Evolutionary conservation across 2,797 vertebrate species (phyloP), one percentile per base, ranked within the genome.

Genomic region (Catharus ustulatus): DNA sequence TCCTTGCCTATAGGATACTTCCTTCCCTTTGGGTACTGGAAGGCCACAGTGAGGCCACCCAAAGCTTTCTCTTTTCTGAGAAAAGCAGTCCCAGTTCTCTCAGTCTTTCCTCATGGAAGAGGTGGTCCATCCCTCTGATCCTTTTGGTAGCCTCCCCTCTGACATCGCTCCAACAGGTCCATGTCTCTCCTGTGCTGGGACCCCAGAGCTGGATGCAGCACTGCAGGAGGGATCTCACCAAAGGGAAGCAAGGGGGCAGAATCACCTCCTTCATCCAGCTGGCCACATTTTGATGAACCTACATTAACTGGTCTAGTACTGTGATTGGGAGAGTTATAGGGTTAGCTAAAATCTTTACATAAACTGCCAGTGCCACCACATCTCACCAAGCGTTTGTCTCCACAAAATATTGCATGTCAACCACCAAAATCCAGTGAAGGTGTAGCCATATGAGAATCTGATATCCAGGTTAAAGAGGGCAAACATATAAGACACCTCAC

Each of bases 101-200:
- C 48, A 71, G 30, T 12, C 10, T 57, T 86, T 87, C 13, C 17
- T 52, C 15, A 36, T 8, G 20, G 30, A 15, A 46, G 32, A 61
- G 10, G 5, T 32, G 3, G 11, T 54, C 9, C 30, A 27, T 42
- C 30, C 38, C 38, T 17, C 16, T 40, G 34, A 23, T 17, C 20
- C 17, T 23, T n/a, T 13, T 42, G 16, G 13, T 38, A 46, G 13
- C 13, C 9, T 66, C 20, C 24, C 14, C n/a, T 67, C 32, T 64
- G 20, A 13, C 14, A n/a, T 58, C 1, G 0, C 8, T 66, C n/a
- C 40, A 18, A 5, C 12, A 34, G 2, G 0, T 34, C 30, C 40
- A 3, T 3, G 4, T 46, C 24, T 30, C 26, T 52, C 30, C n/a
- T 15, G 14, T 9, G 29, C 24, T 34, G 29, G 20, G 20, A 59